Evolutionary conservation across 2,113 vertebrate species (phyloP).

Genomic region (Tursiops truncatus): DNA sequence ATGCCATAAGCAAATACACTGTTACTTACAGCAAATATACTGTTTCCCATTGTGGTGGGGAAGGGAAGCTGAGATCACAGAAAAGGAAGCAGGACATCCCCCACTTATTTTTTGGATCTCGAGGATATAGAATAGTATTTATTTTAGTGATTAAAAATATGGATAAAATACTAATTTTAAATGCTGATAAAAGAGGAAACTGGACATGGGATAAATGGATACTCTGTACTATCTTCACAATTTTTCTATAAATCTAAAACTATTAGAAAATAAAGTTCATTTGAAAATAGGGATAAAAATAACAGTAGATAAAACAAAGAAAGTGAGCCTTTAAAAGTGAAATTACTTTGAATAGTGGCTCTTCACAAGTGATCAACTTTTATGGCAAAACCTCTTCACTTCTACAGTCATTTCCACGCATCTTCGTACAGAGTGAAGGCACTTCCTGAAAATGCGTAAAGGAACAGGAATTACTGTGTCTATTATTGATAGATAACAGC

Average conservation of each 20-base stretch:
- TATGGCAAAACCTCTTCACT: background rate
- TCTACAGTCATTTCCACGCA: background rate
- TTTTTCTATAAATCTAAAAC: conserved; percentile 12
- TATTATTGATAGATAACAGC: background rate
- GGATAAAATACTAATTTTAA: background rate
- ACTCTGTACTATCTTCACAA: background rate
- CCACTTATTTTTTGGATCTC: background rate
- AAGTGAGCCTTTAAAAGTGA: background rate
- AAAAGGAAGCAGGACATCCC: background rate
- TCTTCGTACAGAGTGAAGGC: background rate
- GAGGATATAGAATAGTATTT: background rate
- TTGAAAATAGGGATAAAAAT: background rate
- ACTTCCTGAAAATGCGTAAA: background rate
- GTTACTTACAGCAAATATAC: background rate
- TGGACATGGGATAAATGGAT: too few species aligned
- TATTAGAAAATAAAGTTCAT: background rate
- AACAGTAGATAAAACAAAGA: background rate
- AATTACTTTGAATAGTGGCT: background rate
- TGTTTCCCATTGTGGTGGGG: background rate
- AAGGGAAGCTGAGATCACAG: background rate
- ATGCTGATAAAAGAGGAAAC: background rate
- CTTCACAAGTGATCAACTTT: background rate
- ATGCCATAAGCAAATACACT: background rate
- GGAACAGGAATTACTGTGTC: background rate
- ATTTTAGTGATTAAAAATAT: conserved; percentile 26